phyloP scores from a whole-genome alignment of 2,888 invertebrate species.

The Hedychridium roseum region DNA sequence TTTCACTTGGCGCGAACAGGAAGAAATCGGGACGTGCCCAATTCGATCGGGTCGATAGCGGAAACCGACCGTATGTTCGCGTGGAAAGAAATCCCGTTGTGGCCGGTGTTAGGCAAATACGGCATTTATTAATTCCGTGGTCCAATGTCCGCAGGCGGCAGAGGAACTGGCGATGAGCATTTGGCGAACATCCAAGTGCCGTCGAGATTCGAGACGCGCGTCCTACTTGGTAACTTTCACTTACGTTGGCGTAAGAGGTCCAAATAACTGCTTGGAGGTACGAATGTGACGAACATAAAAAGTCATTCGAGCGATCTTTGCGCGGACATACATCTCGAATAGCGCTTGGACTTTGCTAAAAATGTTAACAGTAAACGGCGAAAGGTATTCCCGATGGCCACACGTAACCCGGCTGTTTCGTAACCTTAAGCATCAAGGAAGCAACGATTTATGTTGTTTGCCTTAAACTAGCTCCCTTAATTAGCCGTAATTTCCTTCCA shows the following conservation, averaged over 20 bases:
- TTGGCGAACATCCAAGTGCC: slow-evolving; percentile 53
- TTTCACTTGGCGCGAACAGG: slow-evolving; percentile 1
- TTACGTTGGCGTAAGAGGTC: slow-evolving; percentile 59
- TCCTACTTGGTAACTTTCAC: slow-evolving; percentile 64
- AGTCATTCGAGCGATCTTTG: background rate
- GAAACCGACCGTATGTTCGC: slow-evolving; percentile 14
- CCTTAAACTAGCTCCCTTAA: too few species aligned
- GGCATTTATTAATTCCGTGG: slow-evolving; percentile 27
- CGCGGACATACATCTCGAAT: too few species aligned
- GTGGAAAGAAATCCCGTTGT: slow-evolving; percentile 12
- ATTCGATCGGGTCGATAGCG: background rate
- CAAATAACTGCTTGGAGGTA: slow-evolving; percentile 42
- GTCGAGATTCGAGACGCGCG: slow-evolving; percentile 50
- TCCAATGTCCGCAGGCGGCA: slow-evolving; percentile 17
- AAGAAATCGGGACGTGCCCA: slow-evolving; percentile 5
- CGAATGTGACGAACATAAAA: slow-evolving; percentile 15
- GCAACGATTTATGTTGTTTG: too few species aligned
- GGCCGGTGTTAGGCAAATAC: slow-evolving; percentile 2
- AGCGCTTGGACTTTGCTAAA: too few species aligned
- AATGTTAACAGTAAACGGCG: too few species aligned
- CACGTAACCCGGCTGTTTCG: background rate
- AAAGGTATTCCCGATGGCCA: background rate
- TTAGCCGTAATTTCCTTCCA: too few species aligned
- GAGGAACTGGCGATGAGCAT: slow-evolving; percentile 45
- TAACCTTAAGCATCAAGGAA: too few species aligned